These are phyloP conservation scores for Rafetus swinhoei DNA, from an alignment of 2,113 vertebrate genomes.

Conservation along the genomic window DNA sequence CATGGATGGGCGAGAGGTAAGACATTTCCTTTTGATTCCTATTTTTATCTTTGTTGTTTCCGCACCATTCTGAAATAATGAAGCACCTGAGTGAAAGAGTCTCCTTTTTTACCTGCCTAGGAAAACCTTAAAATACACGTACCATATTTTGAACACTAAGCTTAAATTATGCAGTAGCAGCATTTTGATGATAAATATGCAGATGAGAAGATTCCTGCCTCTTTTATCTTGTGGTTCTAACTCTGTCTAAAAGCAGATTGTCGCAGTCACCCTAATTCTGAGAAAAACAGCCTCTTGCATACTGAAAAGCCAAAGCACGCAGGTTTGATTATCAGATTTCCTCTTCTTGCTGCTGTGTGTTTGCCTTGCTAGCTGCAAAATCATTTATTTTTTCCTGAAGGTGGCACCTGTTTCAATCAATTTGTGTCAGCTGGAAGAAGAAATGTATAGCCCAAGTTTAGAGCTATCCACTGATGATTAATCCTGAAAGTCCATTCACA, in stretches of 20 bases:
- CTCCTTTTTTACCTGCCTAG: conserved; percentile 77
- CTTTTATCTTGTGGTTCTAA: conserved; percentile 63
- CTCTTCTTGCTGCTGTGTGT: conserved; percentile 58
- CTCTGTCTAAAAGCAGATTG: conserved; percentile 78
- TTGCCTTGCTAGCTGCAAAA: conserved; percentile 62
- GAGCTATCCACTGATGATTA: conserved; percentile 40
- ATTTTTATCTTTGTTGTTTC: conserved; percentile 64
- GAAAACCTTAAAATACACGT: conserved; percentile 79
- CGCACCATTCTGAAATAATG: conserved; percentile 81
- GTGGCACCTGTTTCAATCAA: conserved; percentile 60
- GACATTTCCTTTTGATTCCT: conserved; percentile 66
- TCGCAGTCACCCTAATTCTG: conserved; percentile 70
- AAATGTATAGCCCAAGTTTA: conserved; percentile 31
- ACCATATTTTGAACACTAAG: conserved; percentile 77
- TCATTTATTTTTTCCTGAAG: conserved; percentile 52
- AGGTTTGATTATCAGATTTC: conserved; percentile 60
- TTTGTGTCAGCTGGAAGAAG: conserved; percentile 62
- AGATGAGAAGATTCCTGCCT: conserved; percentile 67
- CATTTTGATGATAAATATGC: conserved; percentile 79
- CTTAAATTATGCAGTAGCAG: conserved; percentile 80
- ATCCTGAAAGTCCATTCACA: conserved; percentile 22
- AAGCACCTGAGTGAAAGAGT: conserved; percentile 75
- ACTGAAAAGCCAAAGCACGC: conserved; percentile 68
- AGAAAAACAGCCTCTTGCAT: conserved; percentile 74
- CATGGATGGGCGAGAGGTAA: conserved; percentile 58